Base-by-base conservation (phyloP, 2,797 vertebrate species). In the Austrolebias charrua region DNA sequence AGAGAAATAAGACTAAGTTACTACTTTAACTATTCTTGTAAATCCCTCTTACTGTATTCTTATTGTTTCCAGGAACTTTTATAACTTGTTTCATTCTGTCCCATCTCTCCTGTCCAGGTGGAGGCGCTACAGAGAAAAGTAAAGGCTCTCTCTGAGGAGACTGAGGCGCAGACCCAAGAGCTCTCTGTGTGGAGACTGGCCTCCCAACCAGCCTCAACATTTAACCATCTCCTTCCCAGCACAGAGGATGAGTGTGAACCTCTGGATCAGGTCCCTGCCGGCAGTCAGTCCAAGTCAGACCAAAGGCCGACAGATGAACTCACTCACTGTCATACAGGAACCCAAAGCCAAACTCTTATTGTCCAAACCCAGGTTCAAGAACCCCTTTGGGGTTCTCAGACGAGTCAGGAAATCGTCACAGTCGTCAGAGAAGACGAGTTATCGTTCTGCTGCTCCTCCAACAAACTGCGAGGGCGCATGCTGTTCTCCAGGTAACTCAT, bases 351-450 rank as follows among this genome's bases (percentile, higher is more conserved):
- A 9, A 45, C 5, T 60, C 45, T 15, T 0, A 19, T 24, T 15
- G 40, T 15, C 29, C 58, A 24, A 16, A 28, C 12, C 60, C 58
- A 24, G 10, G 19, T 53, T 20, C 74, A 60, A 40, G 18, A 46
- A 9, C 63, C 69, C 13, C 6, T n/a, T 4, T 60, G 6, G 51
- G 68, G 28, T 33, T 6, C 60, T 33, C 55, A 71, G 40, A 63
- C 63, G 38, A 64, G 50, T 38, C 44, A 62, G 1, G 58, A 63
- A 24, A 72, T 71, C 43, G 4, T 92, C 58, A 81, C 81, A 1
- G 49, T 93, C 35, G 59, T 88, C 71, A 86, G 86, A 78, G 90
- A 93, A 60, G 92, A 93, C 11, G 82, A 91, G 54, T 52, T 94
- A n/a, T 55, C 90, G 16, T 70, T 94, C 28, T 89, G 89, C 64